Conservation (phyloP, 2,113 vertebrate species). For the Trematocara unimaculatum region DNA sequence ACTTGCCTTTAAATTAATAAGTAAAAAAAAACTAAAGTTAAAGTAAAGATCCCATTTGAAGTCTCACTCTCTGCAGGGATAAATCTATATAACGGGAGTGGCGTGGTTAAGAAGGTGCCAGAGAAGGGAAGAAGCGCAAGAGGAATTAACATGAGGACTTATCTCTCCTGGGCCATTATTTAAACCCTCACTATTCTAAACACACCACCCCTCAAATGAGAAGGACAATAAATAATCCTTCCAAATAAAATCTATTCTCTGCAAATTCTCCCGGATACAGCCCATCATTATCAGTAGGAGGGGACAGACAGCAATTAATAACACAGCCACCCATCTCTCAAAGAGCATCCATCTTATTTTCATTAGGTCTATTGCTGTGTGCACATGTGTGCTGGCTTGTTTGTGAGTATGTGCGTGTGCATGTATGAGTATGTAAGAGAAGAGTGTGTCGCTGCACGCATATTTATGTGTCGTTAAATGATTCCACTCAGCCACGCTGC, state of each 20-base stretch:
- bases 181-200: constrained; percentile 83
- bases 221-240: constrained; percentile 85
- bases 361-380: constrained; percentile 71
- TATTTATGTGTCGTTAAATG: constrained; percentile 43
- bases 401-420: constrained; percentile 2
- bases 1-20: constrained; percentile 15
- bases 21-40: constrained; percentile 9
- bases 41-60: constrained; percentile 29
- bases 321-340: constrained; percentile 71
- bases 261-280: constrained; percentile 84
- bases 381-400: constrained; percentile 32
- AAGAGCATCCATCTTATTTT: constrained; percentile 75
- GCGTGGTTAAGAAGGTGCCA: constrained; percentile 73
- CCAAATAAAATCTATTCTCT: constrained; percentile 88
- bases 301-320: constrained; percentile 85
- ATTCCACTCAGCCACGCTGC: constrained; percentile 12
- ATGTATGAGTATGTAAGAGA: constrained; percentile 4
- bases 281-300: constrained; percentile 83
- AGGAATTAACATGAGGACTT: constrained; percentile 90
- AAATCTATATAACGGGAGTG: constrained; percentile 76
- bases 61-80: constrained; percentile 17
- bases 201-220: constrained; percentile 78
- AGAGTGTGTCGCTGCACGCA: constrained; percentile 9
- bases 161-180: constrained; percentile 82
- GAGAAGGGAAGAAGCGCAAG: constrained; percentile 78